These are phyloP conservation scores for Micropoecilia bifurca DNA, from an alignment of 2,797 vertebrate genomes.

Conservation along the genomic window DNA sequence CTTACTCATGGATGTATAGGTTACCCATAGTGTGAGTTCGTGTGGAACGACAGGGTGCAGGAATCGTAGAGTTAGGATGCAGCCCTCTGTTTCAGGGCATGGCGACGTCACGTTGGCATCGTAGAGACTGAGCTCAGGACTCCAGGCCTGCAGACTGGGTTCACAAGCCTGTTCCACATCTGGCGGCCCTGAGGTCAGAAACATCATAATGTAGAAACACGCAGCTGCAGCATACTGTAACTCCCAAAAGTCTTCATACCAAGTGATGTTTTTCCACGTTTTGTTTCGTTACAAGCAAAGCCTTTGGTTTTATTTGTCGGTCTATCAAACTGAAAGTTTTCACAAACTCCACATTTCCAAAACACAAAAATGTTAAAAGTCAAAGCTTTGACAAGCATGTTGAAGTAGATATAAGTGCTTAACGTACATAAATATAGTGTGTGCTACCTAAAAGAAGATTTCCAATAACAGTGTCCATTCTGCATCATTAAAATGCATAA, in stretches of 20 bases:
- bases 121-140: slow-evolving; percentile 92
- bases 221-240: neutral
- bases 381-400: neutral
- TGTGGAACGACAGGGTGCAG: slow-evolving; percentile 85
- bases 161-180: slow-evolving; percentile 97
- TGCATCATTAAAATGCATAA: neutral
- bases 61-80: slow-evolving; percentile 90
- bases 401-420: neutral
- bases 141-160: slow-evolving; percentile 96
- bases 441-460: neutral
- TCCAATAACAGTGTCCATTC: neutral
- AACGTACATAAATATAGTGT: neutral
- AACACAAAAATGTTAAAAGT: neutral
- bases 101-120: slow-evolving; percentile 94
- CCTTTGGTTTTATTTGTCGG: neutral
- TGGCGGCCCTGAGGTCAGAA: slow-evolving; percentile 85
- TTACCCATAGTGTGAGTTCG: slow-evolving; percentile 91
- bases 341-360: neutral
- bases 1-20: slow-evolving; percentile 87
- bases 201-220: slow-evolving; percentile 18
- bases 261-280: neutral
- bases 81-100: slow-evolving; percentile 89
- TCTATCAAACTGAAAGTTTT: neutral
- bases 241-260: neutral
- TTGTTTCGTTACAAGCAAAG: neutral